Evolutionary conservation across 2,113 vertebrate genomes (phyloP), one percentile per base, ranked within the genome.

Genomic region (Malaclemys terrapin): DNA sequence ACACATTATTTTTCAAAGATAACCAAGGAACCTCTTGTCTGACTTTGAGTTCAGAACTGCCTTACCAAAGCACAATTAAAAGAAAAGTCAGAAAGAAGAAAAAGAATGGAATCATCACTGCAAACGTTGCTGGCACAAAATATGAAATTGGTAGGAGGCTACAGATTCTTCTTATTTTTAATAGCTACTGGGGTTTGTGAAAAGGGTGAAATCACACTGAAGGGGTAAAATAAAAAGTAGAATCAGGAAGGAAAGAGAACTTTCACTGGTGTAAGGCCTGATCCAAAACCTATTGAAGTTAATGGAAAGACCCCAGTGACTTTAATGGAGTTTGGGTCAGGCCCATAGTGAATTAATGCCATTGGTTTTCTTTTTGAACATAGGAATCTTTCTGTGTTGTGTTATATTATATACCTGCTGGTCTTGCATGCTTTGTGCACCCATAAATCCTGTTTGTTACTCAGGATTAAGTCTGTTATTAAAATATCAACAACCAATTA

Each of bases 121-220:
- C 99, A 91, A 99, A 99, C 85, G 98, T 99, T 1, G 97, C 98
- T 65, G 99, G 99, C 97, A 99, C 99, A 90, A 99, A 99, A 98
- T 99, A 99, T 96, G 99, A 99, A 98, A 99, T 99, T 42, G 99
- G 99, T 99, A 99, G 65, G 98, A 98, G 91, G 93, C 72, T 87
- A 76, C 12, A 13, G 88, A 94, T 91, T 86, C 78, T 92, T 10
- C 85, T 89, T 89, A 89, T 79, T 89, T 96, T 12, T 90, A 88
- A 88, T 45, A 91, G 59, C 45, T 17, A 82, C 75, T 87, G 83
- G 57, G 4, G 1, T 65, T 42, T 89, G n/a, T 20, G 10, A 79
- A 59, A 88, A 85, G 17, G 8, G 9, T 38, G 35, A 72, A 38
- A 72, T 78, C n/a, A 88, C 54, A 88, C 78, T 83, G 9, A 10